Evolutionary conservation across 2,888 invertebrate species (phyloP).

Genomic region (Drosophila stalkeri): DNA sequence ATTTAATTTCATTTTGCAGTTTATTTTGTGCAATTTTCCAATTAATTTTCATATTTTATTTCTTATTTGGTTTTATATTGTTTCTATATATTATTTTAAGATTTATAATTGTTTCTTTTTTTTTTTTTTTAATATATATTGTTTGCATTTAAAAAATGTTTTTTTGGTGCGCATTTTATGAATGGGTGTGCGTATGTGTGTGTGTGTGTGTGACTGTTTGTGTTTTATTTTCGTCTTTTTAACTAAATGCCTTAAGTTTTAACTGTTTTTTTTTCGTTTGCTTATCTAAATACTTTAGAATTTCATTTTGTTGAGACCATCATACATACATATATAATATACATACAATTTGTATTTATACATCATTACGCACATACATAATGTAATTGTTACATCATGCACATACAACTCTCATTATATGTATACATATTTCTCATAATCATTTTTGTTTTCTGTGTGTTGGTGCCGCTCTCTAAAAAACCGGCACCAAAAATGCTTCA

Average conservation of each 20-base stretch:
- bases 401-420: slow-evolving; percentile 55
- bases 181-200: slow-evolving; percentile 24
- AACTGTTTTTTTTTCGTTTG: slow-evolving; percentile 49
- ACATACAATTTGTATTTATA: slow-evolving; percentile 36
- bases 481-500: slow-evolving; percentile 77
- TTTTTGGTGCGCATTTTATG: slow-evolving; percentile 28
- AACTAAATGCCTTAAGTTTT: slow-evolving; percentile 65
- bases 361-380: slow-evolving; percentile 55
- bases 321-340: slow-evolving; percentile 56
- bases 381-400: slow-evolving; percentile 74
- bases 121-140: slow-evolving; percentile 26
- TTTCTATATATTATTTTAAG: slow-evolving; percentile 29
- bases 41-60: slow-evolving; percentile 29
- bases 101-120: slow-evolving; percentile 57
- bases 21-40: slow-evolving; percentile 52
- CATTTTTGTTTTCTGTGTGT: slow-evolving; percentile 50
- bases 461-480: slow-evolving; percentile 69
- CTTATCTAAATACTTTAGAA: slow-evolving; percentile 82
- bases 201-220: slow-evolving; percentile 6
- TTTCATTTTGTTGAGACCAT: slow-evolving; percentile 74
- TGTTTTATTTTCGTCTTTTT: slow-evolving; percentile 22
- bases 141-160: slow-evolving; percentile 59
- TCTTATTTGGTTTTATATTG: slow-evolving; percentile 39
- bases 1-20: slow-evolving; percentile 37
- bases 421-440: slow-evolving; percentile 44